Evolutionary conservation across 1,140 invertebrate species (phyloP).

Genomic region (Sarcophaga peregrina): DNA sequence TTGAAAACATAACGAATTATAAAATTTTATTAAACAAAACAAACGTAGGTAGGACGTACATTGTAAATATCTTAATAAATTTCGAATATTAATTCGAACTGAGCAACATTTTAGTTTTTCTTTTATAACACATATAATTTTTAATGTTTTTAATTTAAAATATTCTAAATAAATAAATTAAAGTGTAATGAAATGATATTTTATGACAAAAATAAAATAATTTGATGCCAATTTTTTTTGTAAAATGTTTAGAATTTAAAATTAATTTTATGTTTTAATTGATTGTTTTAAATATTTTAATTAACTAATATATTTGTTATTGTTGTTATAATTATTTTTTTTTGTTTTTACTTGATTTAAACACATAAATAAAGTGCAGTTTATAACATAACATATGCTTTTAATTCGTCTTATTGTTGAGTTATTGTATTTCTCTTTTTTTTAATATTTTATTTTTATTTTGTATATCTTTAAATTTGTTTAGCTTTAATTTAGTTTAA

Average conservation of each 20-base stretch:
- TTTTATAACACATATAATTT: too few relatives aligned
- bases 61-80: not conserved
- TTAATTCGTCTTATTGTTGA: too few relatives aligned
- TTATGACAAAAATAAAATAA: too few relatives aligned
- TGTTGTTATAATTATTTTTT: not conserved
- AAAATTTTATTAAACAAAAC: not conserved
- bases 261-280: too few relatives aligned
- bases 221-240: too few relatives aligned
- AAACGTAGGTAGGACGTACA: not conserved
- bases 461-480: not conserved
- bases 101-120: not conserved
- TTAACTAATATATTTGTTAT: too few relatives aligned
- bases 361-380: conserved; percentile 13
- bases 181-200: too few relatives aligned
- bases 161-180: too few relatives aligned
- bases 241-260: too few relatives aligned
- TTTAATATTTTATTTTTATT: not conserved
- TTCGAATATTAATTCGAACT: conserved; percentile 13
- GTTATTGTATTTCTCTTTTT: too few relatives aligned
- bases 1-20: not conserved
- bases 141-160: too few relatives aligned
- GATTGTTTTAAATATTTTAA: too few relatives aligned
- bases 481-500: not conserved
- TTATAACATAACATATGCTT: not conserved
- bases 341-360: not conserved